These are phyloP conservation scores for Scaptomyza tumidula DNA, from an alignment of 2,888 invertebrate species.

Conservation along the genomic window DNA sequence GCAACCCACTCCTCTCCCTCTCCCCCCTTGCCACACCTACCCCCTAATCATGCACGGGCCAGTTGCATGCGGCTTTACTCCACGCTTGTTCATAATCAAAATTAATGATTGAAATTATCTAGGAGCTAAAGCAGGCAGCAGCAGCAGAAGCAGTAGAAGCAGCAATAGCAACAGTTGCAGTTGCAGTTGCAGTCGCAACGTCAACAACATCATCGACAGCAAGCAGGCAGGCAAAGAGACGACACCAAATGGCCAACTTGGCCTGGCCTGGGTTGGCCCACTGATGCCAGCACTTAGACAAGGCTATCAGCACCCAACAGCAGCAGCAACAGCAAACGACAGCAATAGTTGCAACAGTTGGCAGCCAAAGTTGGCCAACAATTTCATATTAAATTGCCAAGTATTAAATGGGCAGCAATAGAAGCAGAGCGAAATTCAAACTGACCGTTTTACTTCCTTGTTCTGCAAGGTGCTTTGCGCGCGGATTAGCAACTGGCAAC, in stretches of 20 bases:
- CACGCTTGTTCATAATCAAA: slow-evolving; percentile 79
- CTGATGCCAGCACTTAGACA: slow-evolving; percentile 81
- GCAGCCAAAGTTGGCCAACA: slow-evolving; percentile 74
- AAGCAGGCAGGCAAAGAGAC: slow-evolving; percentile 5
- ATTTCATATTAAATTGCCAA: slow-evolving; percentile 82
- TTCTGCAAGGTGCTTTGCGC: slow-evolving; percentile 66
- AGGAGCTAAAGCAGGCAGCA: slow-evolving; percentile 77
- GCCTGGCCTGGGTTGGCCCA: slow-evolving; percentile 40
- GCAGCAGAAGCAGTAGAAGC: slow-evolving; percentile 29
- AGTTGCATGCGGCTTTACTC: slow-evolving; percentile 50
- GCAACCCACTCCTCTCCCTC: not conserved
- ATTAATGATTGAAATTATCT: slow-evolving; percentile 83
- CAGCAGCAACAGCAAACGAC: slow-evolving; percentile 10
- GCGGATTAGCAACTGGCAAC: slow-evolving; percentile 62
- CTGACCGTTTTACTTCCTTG: slow-evolving; percentile 75
- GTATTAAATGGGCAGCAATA: slow-evolving; percentile 78
- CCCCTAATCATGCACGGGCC: too few species aligned
- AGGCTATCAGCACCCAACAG: slow-evolving; percentile 76
- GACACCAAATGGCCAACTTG: slow-evolving; percentile 29
- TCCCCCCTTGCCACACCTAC: too few species aligned
- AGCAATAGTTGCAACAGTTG: slow-evolving; percentile 19
- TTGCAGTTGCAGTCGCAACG: slow-evolving; percentile 59
- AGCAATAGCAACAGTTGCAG: slow-evolving; percentile 28
- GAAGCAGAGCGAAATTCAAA: slow-evolving; percentile 29
- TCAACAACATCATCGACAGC: slow-evolving; percentile 66